phyloP scores from a whole-genome alignment of 2,797 vertebrate genomes.

The Sandelia bainsii region DNA sequence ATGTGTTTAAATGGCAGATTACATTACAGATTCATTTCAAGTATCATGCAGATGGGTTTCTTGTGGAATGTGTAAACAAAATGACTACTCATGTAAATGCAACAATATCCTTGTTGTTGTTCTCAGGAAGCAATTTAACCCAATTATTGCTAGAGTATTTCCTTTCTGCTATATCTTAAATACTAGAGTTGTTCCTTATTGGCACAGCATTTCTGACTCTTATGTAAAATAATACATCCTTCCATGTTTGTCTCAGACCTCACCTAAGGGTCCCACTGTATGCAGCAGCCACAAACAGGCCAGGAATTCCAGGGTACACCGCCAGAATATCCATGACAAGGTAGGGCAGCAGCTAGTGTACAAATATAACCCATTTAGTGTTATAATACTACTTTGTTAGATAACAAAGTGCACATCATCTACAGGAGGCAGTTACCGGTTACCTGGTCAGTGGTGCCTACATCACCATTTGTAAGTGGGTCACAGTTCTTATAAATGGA shows the following conservation, averaged over 20 bases:
- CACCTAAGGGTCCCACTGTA: constrained; percentile 89
- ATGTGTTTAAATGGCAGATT: background rate
- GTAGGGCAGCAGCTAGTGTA: constrained; percentile 84
- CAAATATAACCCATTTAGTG: constrained; percentile 2
- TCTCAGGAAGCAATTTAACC: background rate
- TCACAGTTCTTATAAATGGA: constrained; percentile 88
- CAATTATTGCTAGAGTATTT: background rate
- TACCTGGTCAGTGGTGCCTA: constrained; percentile 82
- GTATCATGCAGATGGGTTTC: background rate
- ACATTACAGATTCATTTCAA: background rate
- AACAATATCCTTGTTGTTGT: background rate
- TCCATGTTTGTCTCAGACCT: constrained; percentile 35
- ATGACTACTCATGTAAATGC: background rate
- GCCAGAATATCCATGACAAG: constrained; percentile 87
- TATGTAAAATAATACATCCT: background rate
- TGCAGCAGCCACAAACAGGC: constrained; percentile 87
- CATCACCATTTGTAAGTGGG: constrained; percentile 79
- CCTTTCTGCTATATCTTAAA: background rate
- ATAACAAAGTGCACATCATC: background rate
- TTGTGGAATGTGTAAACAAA: background rate
- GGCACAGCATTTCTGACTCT: background rate
- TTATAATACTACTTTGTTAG: background rate
- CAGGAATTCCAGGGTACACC: constrained; percentile 84
- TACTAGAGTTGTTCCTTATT: background rate
- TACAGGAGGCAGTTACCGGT: background rate